Conservation (phyloP, 2,113 vertebrate species). For the Scomber japonicus region DNA sequence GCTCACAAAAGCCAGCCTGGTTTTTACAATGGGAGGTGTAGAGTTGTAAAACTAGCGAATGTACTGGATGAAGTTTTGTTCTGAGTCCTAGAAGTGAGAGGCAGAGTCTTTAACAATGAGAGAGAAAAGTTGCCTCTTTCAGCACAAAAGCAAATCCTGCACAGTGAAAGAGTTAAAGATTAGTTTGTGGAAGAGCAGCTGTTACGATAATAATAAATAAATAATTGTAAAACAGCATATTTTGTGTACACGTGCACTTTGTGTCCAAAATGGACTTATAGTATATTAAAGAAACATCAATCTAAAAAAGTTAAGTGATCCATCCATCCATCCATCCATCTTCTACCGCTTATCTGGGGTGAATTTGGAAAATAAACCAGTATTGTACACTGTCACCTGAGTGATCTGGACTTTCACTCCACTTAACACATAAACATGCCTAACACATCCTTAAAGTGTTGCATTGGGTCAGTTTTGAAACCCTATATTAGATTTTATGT, state of each 20-base stretch:
- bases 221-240: background rate
- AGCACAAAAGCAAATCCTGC: conserved; percentile 9
- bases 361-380: background rate
- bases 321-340: no score
- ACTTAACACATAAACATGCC: background rate
- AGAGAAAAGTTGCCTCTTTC: background rate
- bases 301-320: no score
- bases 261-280: no score
- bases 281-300: no score
- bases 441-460: background rate
- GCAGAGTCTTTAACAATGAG: conserved; percentile 12
- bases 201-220: background rate
- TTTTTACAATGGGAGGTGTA: conserved; percentile 79
- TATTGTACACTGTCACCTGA: background rate
- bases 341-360: no score
- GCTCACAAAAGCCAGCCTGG: conserved; percentile 46
- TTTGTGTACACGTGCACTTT: background rate
- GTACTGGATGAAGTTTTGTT: conserved; percentile 47
- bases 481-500: background rate
- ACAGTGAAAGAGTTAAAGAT: conserved; percentile 11
- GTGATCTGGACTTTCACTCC: background rate
- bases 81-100: conserved; percentile 30
- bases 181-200: background rate
- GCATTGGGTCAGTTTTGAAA: background rate
- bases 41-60: conserved; percentile 70